Base-by-base conservation (phyloP, 2,888 invertebrate genomes). In the Catotricha subobsoleta region DNA sequence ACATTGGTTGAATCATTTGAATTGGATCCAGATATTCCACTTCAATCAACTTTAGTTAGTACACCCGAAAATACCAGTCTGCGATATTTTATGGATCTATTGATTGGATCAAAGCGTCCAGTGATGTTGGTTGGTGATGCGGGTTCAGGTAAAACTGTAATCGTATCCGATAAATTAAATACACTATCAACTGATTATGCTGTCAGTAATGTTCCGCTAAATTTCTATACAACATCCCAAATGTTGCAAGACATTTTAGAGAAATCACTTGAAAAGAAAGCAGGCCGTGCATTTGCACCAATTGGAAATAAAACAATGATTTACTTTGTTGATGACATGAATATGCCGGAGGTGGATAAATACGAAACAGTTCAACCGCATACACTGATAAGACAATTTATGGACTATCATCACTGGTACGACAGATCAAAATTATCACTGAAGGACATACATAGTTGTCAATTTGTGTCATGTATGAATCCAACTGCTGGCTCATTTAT, bases 351-450 rank as follows among this genome's bases (percentile, higher is more conserved):
- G 69, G 87, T 86, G 16, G 71, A 71, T 48, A 58, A 72, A 27
- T 95, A 95, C 53, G 92, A 91, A 8, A 95, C 95, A 0, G 94
- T 94, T 0, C 92, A 92, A 57, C 94, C 95, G 0, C 94, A 95
- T 56, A 95, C 94, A 0, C 65, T 95, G 41, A 92, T 95, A 48
- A 70, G 94, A 2, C 95, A 95, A 56, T 92, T 94, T 65, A 66
- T 95, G 54, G 95, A 95, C 60, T 95, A 95, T 56, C 80, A 79
- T 39, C 94, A 95, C 60, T 95, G 95, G 94, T 74, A 87, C 57
- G 88, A 95, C 56, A 70, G 95, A 28, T 79, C 80, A 31, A 87
- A 87, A 55, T 65, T 95, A 18, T 70, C 81, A 0, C 62, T 94
- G 10, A 95, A 95, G 63, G 94, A 95, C 47, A 90, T 95, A 45